Evolutionary conservation across 2,797 vertebrate species (phyloP).

Genomic region (Tolypeutes matacus): DNA sequence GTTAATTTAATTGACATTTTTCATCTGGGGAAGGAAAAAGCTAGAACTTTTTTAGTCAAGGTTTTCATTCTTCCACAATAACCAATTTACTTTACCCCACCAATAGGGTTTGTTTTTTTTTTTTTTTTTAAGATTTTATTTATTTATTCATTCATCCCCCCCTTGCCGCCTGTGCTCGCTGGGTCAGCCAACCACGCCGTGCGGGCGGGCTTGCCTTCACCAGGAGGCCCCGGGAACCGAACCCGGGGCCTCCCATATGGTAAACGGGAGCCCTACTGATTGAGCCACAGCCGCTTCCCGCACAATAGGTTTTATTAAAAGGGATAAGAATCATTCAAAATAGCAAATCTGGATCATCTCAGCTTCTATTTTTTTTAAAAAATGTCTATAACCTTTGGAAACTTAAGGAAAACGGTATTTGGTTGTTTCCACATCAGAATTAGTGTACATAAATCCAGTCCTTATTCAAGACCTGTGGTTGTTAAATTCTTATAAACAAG

Average conservation of each 20-base stretch:
- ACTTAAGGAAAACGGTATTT: neutral
- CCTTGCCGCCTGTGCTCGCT: no score
- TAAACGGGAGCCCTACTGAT: no score
- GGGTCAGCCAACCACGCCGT: no score
- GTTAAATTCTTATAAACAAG: neutral
- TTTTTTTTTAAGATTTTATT: no score
- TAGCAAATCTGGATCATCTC: neutral
- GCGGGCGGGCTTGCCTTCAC: no score
- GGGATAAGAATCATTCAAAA: constrained; percentile 16
- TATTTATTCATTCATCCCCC: no score
- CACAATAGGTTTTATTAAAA: neutral
- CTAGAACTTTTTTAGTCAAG: neutral
- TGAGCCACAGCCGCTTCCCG: no score
- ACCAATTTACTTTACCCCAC: neutral
- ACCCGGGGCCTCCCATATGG: no score
- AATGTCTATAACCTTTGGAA: neutral
- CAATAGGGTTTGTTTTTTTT: neutral
- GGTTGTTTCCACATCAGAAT: neutral
- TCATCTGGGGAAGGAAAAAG: neutral
- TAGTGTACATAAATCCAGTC: neutral
- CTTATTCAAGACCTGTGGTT: neutral
- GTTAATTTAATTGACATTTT: neutral
- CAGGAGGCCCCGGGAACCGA: no score
- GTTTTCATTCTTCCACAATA: constrained; percentile 8
- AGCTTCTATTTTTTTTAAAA: no score